Conservation (phyloP, 2,113 vertebrate genomes). For the Scomber colias region DNA sequence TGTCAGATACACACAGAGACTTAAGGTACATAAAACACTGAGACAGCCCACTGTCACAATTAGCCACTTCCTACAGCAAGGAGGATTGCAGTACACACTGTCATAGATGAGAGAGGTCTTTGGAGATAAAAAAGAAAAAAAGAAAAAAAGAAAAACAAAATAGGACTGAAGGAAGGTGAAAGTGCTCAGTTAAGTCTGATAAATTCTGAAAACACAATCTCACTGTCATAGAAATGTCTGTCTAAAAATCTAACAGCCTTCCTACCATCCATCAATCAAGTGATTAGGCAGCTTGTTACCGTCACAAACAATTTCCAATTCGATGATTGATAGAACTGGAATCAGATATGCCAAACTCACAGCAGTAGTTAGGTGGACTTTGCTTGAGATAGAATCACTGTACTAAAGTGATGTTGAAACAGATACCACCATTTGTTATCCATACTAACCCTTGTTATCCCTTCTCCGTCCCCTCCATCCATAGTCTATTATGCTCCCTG, state of each 20-base stretch:
- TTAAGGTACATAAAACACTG: conserved; percentile 75
- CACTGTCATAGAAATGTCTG: conserved; percentile 68
- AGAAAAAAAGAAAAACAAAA: conserved; percentile 52
- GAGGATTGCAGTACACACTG: conserved; percentile 21
- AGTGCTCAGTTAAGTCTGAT: conserved; percentile 64
- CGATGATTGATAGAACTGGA: conserved; percentile 62
- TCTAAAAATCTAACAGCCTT: conserved; percentile 55
- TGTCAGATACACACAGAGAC: conserved; percentile 71
- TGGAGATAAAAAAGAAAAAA: conserved; percentile 34
- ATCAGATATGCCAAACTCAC: conserved; percentile 68
- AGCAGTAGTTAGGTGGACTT: conserved; percentile 39
- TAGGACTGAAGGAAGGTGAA: conserved; percentile 31
- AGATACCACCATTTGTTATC: not conserved
- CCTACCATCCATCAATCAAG: conserved; percentile 77
- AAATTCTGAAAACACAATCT: conserved; percentile 68
- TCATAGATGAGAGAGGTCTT: conserved; percentile 29
- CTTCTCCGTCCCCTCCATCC: conserved; percentile 3
- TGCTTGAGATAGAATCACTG: conserved; percentile 41
- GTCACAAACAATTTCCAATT: conserved; percentile 76
- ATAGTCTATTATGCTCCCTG: conserved; percentile 6
- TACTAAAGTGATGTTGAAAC: not conserved
- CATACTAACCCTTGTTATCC: conserved; percentile 7
- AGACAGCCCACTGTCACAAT: conserved; percentile 74
- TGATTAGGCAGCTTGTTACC: conserved; percentile 79
- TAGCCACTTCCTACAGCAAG: conserved; percentile 50